These are phyloP conservation scores for Spea hammondii DNA, from an alignment of 2,797 vertebrate species.

Conservation along the genomic window DNA sequence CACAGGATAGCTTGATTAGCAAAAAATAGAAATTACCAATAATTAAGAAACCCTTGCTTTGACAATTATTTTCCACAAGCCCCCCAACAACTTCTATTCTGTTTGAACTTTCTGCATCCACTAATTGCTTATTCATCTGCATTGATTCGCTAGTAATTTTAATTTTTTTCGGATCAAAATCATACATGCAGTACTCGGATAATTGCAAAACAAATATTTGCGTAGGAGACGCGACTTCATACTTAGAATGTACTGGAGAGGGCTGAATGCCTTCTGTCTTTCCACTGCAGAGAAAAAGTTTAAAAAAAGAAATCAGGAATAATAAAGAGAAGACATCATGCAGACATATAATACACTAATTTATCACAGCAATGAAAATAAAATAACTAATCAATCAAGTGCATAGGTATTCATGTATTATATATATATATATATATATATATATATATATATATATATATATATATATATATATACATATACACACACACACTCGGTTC, in stretches of 20 bases:
- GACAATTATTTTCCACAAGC: conserved; percentile 7
- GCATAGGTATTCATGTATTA: neutral
- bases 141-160: conserved; percentile 55
- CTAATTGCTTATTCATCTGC: conserved; percentile 13
- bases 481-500: too few relatives aligned
- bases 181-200: conserved; percentile 55
- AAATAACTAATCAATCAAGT: neutral
- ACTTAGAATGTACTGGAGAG: conserved; percentile 68
- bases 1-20: conserved; percentile 33
- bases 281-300: conserved; percentile 66
- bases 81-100: conserved; percentile 26
- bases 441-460: too few relatives aligned
- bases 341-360: neutral
- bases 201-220: conserved; percentile 37
- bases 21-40: conserved; percentile 46
- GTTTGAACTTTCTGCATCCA: conserved; percentile 32
- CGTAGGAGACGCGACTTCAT: conserved; percentile 57
- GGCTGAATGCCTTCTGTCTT: conserved; percentile 60
- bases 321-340: neutral
- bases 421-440: too few relatives aligned
- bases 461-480: too few relatives aligned
- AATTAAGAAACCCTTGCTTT: conserved; percentile 38
- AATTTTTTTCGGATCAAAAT: conserved; percentile 52
- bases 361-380: neutral
- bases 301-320: neutral